Conservation (phyloP, 2,888 invertebrate genomes). For the Cheilosia scutellata region DNA sequence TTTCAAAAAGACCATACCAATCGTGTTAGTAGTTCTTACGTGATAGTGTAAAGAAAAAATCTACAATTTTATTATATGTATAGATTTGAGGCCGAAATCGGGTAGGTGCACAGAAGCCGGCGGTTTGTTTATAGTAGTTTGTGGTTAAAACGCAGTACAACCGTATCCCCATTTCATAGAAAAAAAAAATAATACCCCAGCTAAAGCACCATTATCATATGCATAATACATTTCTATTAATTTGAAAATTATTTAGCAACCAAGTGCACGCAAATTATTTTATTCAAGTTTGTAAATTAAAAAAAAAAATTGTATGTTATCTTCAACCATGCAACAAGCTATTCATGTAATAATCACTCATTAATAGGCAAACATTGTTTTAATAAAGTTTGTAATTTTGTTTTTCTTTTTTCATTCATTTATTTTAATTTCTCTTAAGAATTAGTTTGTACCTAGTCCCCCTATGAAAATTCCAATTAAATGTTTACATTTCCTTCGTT, state of each 20-base stretch:
- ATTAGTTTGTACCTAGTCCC: not conserved
- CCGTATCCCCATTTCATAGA: no score
- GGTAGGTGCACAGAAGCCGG: no score
- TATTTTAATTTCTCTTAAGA: conserved; percentile 30
- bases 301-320: no score
- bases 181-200: not conserved
- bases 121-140: no score
- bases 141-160: no score
- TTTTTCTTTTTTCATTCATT: not conserved
- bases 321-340: no score
- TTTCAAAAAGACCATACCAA: no score
- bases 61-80: no score
- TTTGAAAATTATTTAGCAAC: not conserved
- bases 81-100: no score
- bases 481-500: conserved; percentile 14
- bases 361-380: not conserved
- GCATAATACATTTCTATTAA: not conserved
- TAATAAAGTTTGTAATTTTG: conserved; percentile 76
- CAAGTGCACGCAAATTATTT: not conserved
- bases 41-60: no score
- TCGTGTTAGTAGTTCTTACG: no score
- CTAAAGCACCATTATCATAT: not conserved
- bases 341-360: no score
- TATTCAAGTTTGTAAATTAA: conserved; percentile 65
- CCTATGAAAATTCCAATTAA: not conserved